These are phyloP conservation scores for Cephus cinctus DNA, from an alignment of 1,140 invertebrate species.

Conservation along the genomic window DNA sequence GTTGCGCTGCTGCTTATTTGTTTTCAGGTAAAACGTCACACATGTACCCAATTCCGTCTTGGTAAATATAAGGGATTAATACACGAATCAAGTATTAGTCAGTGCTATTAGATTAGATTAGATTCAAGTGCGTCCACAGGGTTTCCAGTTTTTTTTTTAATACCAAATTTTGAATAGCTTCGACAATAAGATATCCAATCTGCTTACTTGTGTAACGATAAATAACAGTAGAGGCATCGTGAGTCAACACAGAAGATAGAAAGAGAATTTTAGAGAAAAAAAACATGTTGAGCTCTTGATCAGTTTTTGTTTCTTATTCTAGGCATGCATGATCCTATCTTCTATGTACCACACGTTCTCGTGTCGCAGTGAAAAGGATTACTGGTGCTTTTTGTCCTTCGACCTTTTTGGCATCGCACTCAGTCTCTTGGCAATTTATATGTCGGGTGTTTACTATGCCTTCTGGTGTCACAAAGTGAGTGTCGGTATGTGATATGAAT, in stretches of 20 bases:
- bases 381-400: slow-evolving; percentile 83
- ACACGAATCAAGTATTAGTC: no score
- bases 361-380: slow-evolving; percentile 85
- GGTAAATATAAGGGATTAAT: no score
- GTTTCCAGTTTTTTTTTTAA: no score
- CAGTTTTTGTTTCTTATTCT: slow-evolving; percentile 44
- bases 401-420: slow-evolving; percentile 93
- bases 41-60: no score
- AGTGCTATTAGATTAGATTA: no score
- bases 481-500: slow-evolving; percentile 11
- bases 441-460: slow-evolving; percentile 94
- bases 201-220: no score
- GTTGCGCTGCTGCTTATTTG: slow-evolving; percentile 79
- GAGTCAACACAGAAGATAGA: not conserved
- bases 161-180: no score
- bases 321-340: slow-evolving; percentile 92
- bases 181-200: no score
- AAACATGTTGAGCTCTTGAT: not conserved
- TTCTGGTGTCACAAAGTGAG: slow-evolving; percentile 93
- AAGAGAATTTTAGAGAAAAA: not conserved
- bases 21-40: slow-evolving; percentile 88
- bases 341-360: slow-evolving; percentile 93
- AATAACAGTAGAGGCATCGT: not conserved
- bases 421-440: slow-evolving; percentile 90
- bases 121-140: no score